Evolutionary conservation across 2,113 vertebrate genomes (phyloP).

Genomic region (Falco punctatus): DNA sequence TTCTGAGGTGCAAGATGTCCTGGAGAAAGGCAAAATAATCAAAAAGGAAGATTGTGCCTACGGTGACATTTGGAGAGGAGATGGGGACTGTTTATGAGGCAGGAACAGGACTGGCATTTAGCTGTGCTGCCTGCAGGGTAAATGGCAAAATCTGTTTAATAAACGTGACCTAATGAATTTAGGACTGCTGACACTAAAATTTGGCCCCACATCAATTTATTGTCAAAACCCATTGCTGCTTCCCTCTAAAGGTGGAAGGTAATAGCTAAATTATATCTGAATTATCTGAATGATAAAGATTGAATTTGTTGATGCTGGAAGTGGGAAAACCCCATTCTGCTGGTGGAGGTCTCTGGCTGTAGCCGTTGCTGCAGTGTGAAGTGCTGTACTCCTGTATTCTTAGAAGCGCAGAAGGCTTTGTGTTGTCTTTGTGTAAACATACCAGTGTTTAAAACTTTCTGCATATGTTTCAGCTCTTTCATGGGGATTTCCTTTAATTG

Average conservation of each 20-base stretch:
- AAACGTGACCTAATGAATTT: neutral
- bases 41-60: neutral
- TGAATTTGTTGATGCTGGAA: neutral
- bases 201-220: neutral
- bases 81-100: neutral
- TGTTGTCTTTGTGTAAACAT: conserved; percentile 3
- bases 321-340: neutral
- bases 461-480: neutral
- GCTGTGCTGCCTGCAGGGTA: neutral
- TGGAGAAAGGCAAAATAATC: neutral
- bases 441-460: neutral
- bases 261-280: neutral
- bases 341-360: neutral
- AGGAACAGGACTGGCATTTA: neutral
- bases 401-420: neutral
- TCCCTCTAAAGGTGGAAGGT: neutral
- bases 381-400: neutral
- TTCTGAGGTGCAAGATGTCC: neutral
- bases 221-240: neutral
- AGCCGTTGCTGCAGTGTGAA: neutral
- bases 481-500: neutral
- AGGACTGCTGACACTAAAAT: neutral
- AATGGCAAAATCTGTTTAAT: conserved; percentile 8
- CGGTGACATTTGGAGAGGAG: neutral
- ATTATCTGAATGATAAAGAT: neutral